Evolutionary conservation across 2,888 invertebrate species (phyloP).

Genomic region (Hydrotaea cyrtoneurina): DNA sequence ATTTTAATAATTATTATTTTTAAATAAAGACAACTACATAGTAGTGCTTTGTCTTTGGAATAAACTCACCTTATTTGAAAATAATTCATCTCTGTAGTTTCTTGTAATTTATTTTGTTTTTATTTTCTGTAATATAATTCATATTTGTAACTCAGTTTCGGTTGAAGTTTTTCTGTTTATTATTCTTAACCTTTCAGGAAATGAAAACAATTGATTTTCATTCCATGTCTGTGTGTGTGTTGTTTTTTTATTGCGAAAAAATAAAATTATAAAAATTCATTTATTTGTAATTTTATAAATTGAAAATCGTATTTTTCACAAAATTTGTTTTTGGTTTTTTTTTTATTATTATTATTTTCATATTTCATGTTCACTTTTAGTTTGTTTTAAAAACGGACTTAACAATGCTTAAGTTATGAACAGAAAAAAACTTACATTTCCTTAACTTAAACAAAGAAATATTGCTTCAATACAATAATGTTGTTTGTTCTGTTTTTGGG

Average conservation of each 20-base stretch:
- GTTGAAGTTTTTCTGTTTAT: conserved; percentile 2
- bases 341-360: conserved; percentile 14
- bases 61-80: conserved; percentile 35
- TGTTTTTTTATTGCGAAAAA: conserved; percentile 40
- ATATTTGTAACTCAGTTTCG: conserved; percentile 59
- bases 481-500: conserved; percentile 12
- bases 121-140: conserved; percentile 52
- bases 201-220: conserved; percentile 9
- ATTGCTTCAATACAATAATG: conserved; percentile 61
- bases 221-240: too few relatives aligned
- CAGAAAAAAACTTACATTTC: conserved; percentile 65
- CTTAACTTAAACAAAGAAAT: conserved; percentile 39
- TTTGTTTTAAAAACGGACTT: conserved; percentile 52
- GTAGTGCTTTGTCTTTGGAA: conserved; percentile 31
- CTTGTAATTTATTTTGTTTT: conserved; percentile 41
- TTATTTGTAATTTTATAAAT: conserved; percentile 2
- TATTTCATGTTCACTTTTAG: conserved; percentile 24
- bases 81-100: not conserved
- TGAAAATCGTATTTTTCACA: conserved; percentile 32
- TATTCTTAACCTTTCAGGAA: conserved; percentile 2
- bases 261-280: conserved; percentile 41
- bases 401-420: conserved; percentile 67
- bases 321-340: not conserved
- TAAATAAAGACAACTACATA: conserved; percentile 28
- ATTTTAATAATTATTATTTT: conserved; percentile 17